Evolutionary conservation across 2,797 vertebrate genomes (phyloP), one percentile per base, ranked within the genome.

Genomic region (Spatula clypeata): DNA sequence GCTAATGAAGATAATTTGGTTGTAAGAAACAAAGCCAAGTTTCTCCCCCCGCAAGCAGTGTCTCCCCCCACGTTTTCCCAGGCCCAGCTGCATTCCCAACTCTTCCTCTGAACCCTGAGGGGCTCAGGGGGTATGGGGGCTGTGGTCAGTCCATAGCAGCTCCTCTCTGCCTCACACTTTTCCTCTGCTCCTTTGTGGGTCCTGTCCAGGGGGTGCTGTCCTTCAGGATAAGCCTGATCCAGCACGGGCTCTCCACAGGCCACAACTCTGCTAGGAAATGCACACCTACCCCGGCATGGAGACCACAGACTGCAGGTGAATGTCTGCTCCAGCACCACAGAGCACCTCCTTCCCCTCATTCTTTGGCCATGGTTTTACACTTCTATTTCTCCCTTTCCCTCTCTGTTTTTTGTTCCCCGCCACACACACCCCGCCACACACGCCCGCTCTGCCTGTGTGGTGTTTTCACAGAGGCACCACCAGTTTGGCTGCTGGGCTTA

Each of bases 81-180:
- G n/a, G 26, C 4, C 73, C 49, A 57, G 4, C 7, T 44, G 55
- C 18, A 20, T 62, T 67, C 34, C 47, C 12, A 55, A 0, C 6
- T 74, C 55, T 18, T 74, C 34, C 17, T 15, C 6, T 13, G 4
- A 47, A 29, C 8, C 14, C 7, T 23, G 54, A 17, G 55, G 6
- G 12, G 19, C 0, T 1, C 23, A 55, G 26, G 34, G 14, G 6
- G 6, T 53, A 45, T 40, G 26, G 17, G 32, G 20, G n/a, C 7
- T 32, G 29, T 34, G 27, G 6, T 58, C 29, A 40, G 17, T 40
- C 29, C 8, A 0, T 40, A 70, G 10, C 32, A 34, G 16, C 16
- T 45, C 20, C 12, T 45, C 31, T 62, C 58, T 65, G n/a, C n/a
- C 34, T 71, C n/a, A 7, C 0, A 1, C 18, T 32, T 69, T 80